Evolutionary conservation across 2,888 invertebrate species (phyloP), one percentile per base, ranked within the genome.

Genomic region (Seira ritae): DNA sequence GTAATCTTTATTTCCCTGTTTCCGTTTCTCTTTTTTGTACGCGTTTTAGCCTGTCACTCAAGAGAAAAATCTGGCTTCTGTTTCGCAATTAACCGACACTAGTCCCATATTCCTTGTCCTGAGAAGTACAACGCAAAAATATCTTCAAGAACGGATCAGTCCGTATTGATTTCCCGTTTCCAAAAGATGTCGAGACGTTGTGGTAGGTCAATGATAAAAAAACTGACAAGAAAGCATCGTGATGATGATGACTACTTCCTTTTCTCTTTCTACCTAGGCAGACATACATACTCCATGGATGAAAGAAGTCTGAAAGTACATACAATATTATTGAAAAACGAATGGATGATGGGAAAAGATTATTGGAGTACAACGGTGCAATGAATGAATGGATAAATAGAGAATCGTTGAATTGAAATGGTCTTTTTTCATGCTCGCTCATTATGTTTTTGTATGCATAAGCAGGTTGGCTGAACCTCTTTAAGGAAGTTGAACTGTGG

Each of bases 171-270:
- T 55, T 55, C 55, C 55, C 12, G 55, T 55, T 55, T 55, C 17
- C 15, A 12, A 17, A 3, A 55, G 55, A 8, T 55, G 55, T 12
- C 12, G 42, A 12, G 12, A 42, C 12, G 12, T 55, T 55, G 55
- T 55, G 55, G 55, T 55, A 55, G 55, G 55, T 55, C 55, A 55
- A 8, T n/a, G 55, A 55, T n/a, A n/a, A n/a, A n/a, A 31, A 8
- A 31, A 8, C 8, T 31, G 31, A 8, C 31, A 31, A 12, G 55
- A 15, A 55, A 55, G 15, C 3, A n/a, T 55, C 15, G 8, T 31
- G 31, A 31, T 31, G n/a, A 31, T 31, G 3, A 31, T 31, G 31
- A 31, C 8, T 55, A 12, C 15, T 55, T 3, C 55, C 15, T 55
- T 12, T 12, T 31, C 8, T 55, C 55, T 55, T 12, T 55, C 15